Conservation (phyloP, 1,140 invertebrate genomes). For the Metopolophium dirhodum region DNA sequence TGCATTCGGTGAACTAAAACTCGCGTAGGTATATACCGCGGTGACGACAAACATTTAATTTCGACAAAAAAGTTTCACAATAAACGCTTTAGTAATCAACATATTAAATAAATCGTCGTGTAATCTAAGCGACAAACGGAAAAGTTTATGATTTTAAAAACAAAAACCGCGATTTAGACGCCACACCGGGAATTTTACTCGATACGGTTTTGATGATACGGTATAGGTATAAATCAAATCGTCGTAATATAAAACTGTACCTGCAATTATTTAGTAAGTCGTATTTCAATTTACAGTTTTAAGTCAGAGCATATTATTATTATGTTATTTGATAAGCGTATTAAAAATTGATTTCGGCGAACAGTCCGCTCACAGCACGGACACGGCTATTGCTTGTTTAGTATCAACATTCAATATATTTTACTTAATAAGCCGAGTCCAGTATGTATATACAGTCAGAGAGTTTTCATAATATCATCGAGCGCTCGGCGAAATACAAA, state of each 20-base stretch:
- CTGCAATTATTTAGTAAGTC: too few species aligned
- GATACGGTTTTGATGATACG: too few species aligned
- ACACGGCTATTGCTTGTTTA: background rate
- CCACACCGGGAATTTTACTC: background rate
- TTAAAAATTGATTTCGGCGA: background rate
- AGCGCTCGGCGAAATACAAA: background rate
- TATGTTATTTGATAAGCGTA: background rate
- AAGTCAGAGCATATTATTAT: background rate
- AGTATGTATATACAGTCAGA: background rate
- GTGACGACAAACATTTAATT: background rate
- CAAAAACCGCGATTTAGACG: background rate
- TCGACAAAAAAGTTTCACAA: background rate
- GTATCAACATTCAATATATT: conserved; percentile 13
- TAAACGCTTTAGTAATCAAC: background rate
- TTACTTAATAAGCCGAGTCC: background rate
- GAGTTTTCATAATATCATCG: background rate
- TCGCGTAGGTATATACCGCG: background rate
- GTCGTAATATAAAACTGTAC: background rate
- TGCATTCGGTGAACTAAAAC: background rate
- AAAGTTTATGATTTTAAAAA: conserved; percentile 1
- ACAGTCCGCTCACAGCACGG: accelerated
- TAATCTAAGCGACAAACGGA: background rate
- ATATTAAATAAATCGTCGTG: background rate
- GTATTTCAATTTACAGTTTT: background rate
- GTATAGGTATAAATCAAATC: background rate